Percentiles rank a stretch among this genome's conserved stretches.
Conservation (phyloP, 2,888 invertebrate species). For the Druceiella hillmani region DNA sequence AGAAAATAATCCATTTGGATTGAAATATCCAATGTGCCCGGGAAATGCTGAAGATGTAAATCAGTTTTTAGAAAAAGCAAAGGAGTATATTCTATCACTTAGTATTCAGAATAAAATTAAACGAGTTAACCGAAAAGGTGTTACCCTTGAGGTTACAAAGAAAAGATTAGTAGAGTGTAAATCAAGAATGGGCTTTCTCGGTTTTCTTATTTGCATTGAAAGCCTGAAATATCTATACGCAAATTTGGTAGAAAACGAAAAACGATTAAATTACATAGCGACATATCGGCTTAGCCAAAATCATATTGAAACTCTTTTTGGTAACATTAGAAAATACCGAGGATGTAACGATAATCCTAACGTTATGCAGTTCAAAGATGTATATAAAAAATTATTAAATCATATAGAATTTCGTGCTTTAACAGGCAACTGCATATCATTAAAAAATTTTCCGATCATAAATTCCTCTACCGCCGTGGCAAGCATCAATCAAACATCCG, state of each 20-base stretch:
- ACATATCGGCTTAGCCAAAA: constrained; percentile 12
- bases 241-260: constrained; percentile 7
- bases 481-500: not conserved
- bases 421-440: constrained; percentile 20
- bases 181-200: constrained; percentile 15
- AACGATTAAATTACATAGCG: constrained; percentile 10
- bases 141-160: constrained; percentile 6
- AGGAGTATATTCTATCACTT: constrained; percentile 8
- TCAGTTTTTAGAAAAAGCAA: constrained; percentile 7
- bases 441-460: too few relatives aligned
- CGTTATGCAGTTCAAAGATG: constrained; percentile 8
- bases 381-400: constrained; percentile 10
- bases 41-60: constrained; percentile 6
- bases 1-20: constrained; percentile 7
- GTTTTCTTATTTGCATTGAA: constrained; percentile 12
- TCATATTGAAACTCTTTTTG: constrained; percentile 15
- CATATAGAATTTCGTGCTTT: constrained; percentile 12
- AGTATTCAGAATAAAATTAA: constrained; percentile 5
- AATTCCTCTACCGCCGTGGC: too few relatives aligned
- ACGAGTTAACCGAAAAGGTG: not conserved
- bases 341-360: constrained; percentile 15
- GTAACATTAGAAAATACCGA: constrained; percentile 10
- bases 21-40: constrained; percentile 8
- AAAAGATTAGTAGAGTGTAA: constrained; percentile 10
- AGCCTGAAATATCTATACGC: constrained; percentile 9